phyloP scores from a whole-genome alignment of 2,113 vertebrate species.

The Anas platyrhynchos region DNA sequence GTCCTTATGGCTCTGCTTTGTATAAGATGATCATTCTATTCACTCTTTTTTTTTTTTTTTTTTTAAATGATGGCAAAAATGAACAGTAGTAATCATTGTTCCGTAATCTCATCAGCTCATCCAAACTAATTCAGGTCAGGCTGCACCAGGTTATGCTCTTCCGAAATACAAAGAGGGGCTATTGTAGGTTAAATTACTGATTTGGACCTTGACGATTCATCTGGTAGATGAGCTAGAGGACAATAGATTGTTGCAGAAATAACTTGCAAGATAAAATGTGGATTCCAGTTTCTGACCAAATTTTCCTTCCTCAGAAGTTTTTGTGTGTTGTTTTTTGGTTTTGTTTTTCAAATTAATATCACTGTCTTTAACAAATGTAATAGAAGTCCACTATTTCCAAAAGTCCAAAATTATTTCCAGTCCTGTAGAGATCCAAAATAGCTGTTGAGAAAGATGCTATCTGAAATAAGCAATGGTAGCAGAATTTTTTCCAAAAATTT shows the following conservation, averaged over 20 bases:
- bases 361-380: background rate
- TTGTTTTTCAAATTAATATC: background rate
- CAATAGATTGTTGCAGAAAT: background rate
- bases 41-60: background rate
- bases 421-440: background rate
- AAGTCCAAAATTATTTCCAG: background rate
- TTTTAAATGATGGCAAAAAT: background rate
- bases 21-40: background rate
- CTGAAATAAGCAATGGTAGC: background rate
- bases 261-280: background rate
- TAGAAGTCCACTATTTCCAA: background rate
- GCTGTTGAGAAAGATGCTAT: background rate
- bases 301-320: background rate
- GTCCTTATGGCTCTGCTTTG: background rate
- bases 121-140: background rate
- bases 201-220: background rate
- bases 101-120: background rate
- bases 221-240: background rate
- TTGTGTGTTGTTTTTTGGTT: no score
- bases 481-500: background rate
- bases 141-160: background rate
- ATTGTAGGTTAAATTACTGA: background rate
- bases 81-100: background rate
- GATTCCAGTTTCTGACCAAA: background rate
- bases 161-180: background rate